Conservation (phyloP, 2,797 vertebrate genomes). For the Setipinna tenuifilis region DNA sequence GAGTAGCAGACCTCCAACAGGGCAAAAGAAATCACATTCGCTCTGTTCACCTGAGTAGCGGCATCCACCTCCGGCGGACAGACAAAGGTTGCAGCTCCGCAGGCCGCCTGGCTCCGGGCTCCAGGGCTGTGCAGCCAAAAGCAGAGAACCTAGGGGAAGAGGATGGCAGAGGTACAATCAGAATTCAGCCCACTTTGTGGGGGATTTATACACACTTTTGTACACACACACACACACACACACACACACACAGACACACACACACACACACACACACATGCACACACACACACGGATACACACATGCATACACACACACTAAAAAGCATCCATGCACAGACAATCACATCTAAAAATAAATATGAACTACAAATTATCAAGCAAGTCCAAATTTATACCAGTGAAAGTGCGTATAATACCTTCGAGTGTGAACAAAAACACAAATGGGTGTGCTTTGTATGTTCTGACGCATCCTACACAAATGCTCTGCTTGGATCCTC, state of each 20-base stretch:
- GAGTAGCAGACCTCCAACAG: slow-evolving; percentile 71
- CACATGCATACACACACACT: not conserved
- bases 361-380: too few species aligned
- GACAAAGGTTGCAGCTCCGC: slow-evolving; percentile 53
- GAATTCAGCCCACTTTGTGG: not conserved
- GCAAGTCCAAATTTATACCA: not conserved
- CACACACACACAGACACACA: slow-evolving; percentile 27
- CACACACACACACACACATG: slow-evolving; percentile 31
- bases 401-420: not conserved
- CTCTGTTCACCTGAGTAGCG: slow-evolving; percentile 65
- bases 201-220: slow-evolving; percentile 50
- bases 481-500: not conserved
- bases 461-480: not conserved
- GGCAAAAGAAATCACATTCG: slow-evolving; percentile 70
- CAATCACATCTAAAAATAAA: too few species aligned
- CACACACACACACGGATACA: slow-evolving; percentile 13
- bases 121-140: slow-evolving; percentile 18
- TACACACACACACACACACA: slow-evolving; percentile 13
- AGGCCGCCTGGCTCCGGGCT: slow-evolving; percentile 56
- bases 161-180: not conserved
- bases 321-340: not conserved
- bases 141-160: not conserved
- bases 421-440: not conserved
- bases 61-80: slow-evolving; percentile 48
- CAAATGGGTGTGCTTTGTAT: not conserved